These are phyloP conservation scores for Orientallactaga bullata DNA, from an alignment of 2,113 vertebrate species.

Conservation along the genomic window DNA sequence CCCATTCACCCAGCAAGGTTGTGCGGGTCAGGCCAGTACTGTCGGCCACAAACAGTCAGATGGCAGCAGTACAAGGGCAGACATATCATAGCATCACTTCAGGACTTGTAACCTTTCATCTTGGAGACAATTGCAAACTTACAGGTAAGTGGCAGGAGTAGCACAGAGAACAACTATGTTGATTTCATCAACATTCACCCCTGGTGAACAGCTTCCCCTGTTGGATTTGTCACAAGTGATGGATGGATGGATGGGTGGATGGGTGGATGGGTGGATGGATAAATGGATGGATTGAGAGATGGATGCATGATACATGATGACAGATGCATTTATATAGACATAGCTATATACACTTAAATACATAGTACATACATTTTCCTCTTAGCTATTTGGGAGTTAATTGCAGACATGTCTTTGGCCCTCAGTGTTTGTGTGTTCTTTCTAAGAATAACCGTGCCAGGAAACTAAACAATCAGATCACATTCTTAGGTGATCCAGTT, in stretches of 20 bases:
- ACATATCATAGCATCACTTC: too few relatives aligned
- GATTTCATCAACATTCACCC: too few relatives aligned
- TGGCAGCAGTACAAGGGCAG: too few relatives aligned
- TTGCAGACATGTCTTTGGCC: background rate
- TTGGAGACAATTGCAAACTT: too few relatives aligned
- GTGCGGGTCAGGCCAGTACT: too few relatives aligned
- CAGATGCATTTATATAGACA: background rate
- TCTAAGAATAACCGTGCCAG: background rate
- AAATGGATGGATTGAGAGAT: background rate
- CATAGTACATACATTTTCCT: background rate
- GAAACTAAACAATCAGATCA: background rate
- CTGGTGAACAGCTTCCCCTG: background rate
- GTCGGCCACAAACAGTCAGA: too few relatives aligned
- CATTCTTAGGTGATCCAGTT: fast-evolving
- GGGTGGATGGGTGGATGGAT: background rate
- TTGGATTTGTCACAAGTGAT: background rate
- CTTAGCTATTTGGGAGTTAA: background rate
- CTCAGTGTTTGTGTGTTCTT: background rate
- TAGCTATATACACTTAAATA: too few relatives aligned
- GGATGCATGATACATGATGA: background rate
- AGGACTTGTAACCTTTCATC: too few relatives aligned
- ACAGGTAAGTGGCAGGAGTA: too few relatives aligned
- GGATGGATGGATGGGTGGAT: too few relatives aligned
- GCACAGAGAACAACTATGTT: too few relatives aligned
- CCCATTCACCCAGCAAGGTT: too few relatives aligned